Percentiles rank a stretch among this genome's conserved stretches.
Conservation (phyloP, 1,140 invertebrate species). For the Trichonephila clavata region DNA sequence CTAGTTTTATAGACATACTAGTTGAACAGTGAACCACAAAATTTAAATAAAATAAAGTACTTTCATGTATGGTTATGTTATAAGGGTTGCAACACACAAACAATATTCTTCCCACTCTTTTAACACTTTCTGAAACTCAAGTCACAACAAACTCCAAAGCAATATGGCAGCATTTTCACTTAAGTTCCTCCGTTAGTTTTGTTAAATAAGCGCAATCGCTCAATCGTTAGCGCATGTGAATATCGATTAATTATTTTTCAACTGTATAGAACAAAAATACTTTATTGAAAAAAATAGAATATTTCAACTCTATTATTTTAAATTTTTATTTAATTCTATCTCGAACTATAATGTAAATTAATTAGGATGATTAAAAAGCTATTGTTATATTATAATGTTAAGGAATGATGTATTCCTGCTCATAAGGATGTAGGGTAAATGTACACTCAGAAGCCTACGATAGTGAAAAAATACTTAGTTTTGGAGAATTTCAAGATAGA, state of each 20-base stretch:
- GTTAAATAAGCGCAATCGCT: conserved; percentile 15
- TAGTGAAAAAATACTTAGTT: too few relatives aligned
- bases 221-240: background rate
- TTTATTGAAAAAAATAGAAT: too few relatives aligned
- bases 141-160: background rate
- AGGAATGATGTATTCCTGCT: too few relatives aligned
- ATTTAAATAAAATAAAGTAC: background rate
- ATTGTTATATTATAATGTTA: too few relatives aligned
- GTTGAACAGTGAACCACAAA: background rate
- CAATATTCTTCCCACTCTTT: background rate
- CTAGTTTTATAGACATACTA: background rate
- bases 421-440: too few relatives aligned
- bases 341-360: too few relatives aligned
- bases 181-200: background rate
- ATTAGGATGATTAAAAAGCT: too few relatives aligned
- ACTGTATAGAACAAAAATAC: too few relatives aligned
- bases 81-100: background rate
- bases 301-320: too few relatives aligned
- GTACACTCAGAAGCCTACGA: too few relatives aligned
- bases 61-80: background rate
- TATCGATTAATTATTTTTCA: background rate
- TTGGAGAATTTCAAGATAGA: too few relatives aligned
- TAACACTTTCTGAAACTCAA: background rate
- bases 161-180: conserved; percentile 3
- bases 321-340: too few relatives aligned